Evolutionary conservation across 2,888 invertebrate genomes (phyloP).

Genomic region (Trichogramma dendrolimi): DNA sequence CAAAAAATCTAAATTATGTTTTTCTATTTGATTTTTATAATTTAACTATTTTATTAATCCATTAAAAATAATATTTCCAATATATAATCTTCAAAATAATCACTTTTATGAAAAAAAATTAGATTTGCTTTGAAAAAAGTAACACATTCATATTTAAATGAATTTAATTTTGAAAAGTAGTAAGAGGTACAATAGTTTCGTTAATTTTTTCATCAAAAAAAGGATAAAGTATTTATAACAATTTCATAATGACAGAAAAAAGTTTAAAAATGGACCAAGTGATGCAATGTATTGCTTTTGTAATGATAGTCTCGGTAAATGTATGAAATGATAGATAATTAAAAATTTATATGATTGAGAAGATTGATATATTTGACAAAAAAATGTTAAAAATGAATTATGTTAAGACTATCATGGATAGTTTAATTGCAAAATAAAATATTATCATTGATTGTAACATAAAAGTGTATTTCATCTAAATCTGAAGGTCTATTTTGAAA

Average conservation of each 20-base stretch:
- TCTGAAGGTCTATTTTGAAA: too few relatives aligned
- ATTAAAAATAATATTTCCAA: too few relatives aligned
- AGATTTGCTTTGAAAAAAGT: too few relatives aligned
- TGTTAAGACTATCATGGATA: neutral
- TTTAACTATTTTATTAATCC: conserved; percentile 5
- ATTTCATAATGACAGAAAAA: neutral
- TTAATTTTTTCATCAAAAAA: neutral
- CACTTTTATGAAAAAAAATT: too few relatives aligned
- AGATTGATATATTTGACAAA: neutral
- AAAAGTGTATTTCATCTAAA: too few relatives aligned
- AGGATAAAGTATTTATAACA: neutral
- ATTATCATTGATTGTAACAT: too few relatives aligned
- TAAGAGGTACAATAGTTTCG: neutral
- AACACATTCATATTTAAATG: neutral
- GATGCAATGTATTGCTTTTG: neutral
- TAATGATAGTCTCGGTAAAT: neutral
- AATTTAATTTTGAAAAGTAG: neutral
- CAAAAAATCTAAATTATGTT: conserved; percentile 7
- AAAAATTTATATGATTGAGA: neutral
- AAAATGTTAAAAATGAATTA: neutral
- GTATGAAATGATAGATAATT: neutral
- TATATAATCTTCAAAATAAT: too few relatives aligned
- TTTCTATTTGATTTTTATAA: conserved; percentile 16
- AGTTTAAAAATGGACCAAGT: neutral
- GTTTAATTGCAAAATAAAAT: too few relatives aligned